Base-by-base conservation (phyloP, 2,888 invertebrate species). In the Agrenia bidenticulata region DNA sequence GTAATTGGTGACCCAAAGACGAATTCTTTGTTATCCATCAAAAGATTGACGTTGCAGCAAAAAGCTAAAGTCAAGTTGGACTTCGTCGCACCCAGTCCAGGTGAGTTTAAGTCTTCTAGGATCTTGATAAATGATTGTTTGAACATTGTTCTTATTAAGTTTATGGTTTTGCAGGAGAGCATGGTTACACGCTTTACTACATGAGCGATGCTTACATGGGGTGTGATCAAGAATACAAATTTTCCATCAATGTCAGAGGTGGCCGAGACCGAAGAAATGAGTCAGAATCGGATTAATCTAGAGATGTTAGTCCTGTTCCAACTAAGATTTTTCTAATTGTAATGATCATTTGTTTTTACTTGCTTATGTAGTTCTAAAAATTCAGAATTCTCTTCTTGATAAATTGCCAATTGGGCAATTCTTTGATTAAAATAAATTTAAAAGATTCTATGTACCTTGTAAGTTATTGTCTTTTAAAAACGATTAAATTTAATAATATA, bases 181-280 rank as follows among this genome's bases (percentile, higher is more conserved):
- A 95, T 81, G 88, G 89, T 15, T 98, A 96, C 81, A 94, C 93
- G 0, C 82, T 99, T 59, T 99, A 95, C 83, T 99, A 94, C 82
- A 99, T 99, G 96, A 96, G 95, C 77, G 99, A 99, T 81, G 92
- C 97, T 0, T 99, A 99, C 81, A 87, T 99, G 78, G 99, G 99
- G 9, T 99, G 98, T 78, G 99, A 99, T 84, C 99, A 99, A 81
- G 99, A 99, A 82, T 99, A 99, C 82, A 90, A 92, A 81, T 94
- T 99, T 80, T 85, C 85, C 0, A 89, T 93, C 15, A 88, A 89
- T 73, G 91, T 94, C 5, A 88, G 86, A 0, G 91, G 73, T 2
- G 69, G 69, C 15, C 72, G 75, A 0, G 65, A 66, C n/a, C 59
- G 66, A 2, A 64, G 63, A 39, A 63, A 64, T 26, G 70, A 70